These are phyloP conservation scores for Drosophila erecta DNA, from an alignment of 1,140 invertebrate genomes.

Conservation along the genomic window DNA sequence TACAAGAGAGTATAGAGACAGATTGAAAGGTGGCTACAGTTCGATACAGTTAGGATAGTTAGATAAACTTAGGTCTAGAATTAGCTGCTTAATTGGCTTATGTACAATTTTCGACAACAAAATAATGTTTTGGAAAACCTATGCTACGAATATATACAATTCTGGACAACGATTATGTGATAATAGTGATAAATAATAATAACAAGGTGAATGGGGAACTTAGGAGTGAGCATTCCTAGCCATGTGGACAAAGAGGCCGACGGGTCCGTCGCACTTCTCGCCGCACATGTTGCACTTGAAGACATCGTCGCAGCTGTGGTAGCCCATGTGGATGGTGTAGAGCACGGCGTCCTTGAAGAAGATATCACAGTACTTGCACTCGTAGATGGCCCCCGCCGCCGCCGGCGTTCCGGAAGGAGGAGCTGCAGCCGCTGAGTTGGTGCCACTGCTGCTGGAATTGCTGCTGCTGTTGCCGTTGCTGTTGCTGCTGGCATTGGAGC, in stretches of 20 bases:
- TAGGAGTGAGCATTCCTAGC: slow-evolving; percentile 92
- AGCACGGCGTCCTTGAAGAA: slow-evolving; percentile 95
- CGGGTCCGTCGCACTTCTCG: slow-evolving; percentile 90
- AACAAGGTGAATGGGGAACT: slow-evolving; percentile 48
- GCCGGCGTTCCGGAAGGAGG: slow-evolving; percentile 45
- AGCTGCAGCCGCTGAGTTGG: slow-evolving; percentile 42
- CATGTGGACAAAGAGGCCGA: slow-evolving; percentile 97
- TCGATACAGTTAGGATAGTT: slow-evolving; percentile 32
- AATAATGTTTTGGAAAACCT: slow-evolving; percentile 52
- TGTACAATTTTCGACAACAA: slow-evolving; percentile 83
- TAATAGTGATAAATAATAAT: slow-evolving; percentile 68
- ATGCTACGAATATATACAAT: slow-evolving; percentile 77
- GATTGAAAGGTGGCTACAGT: slow-evolving; percentile 27
- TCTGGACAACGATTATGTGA: slow-evolving; percentile 69
- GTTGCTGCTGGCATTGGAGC: slow-evolving; percentile 85
- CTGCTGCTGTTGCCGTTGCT: slow-evolving; percentile 61
- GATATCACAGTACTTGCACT: slow-evolving; percentile 95
- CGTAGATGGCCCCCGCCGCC: slow-evolving; percentile 85
- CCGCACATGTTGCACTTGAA: slow-evolving; percentile 98
- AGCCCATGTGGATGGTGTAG: slow-evolving; percentile 98
- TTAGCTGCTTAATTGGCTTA: slow-evolving; percentile 69
- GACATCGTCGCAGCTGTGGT: slow-evolving; percentile 95
- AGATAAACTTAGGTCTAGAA: slow-evolving; percentile 59
- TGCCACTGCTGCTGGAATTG: slow-evolving; percentile 68
- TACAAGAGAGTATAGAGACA: slow-evolving; percentile 27